Evolutionary conservation across 2,797 vertebrate genomes (phyloP).

Genomic region (Pangasius sanitwongsei): DNA sequence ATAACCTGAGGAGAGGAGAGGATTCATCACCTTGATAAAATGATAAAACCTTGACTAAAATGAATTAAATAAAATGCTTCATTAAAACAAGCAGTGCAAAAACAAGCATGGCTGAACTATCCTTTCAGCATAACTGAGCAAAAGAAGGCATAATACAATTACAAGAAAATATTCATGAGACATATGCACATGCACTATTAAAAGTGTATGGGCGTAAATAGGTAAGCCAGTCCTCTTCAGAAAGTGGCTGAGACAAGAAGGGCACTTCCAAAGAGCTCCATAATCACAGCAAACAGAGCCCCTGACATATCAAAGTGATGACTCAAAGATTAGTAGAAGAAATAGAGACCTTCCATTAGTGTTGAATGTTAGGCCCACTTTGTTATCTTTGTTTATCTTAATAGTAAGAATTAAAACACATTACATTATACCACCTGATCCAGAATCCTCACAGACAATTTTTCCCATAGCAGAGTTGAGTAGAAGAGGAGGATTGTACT

Average conservation of each 20-base stretch:
- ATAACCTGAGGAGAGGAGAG: background rate
- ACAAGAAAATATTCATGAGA: background rate
- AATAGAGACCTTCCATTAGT: slow-evolving; percentile 33
- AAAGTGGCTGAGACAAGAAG: slow-evolving; percentile 18
- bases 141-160: background rate
- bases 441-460: slow-evolving; percentile 3
- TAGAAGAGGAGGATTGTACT: background rate
- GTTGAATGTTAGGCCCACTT: slow-evolving; percentile 10
- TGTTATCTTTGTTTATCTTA: slow-evolving; percentile 35
- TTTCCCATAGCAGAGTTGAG: background rate
- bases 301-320: slow-evolving; percentile 16
- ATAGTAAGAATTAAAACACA: slow-evolving; percentile 32
- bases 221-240: background rate
- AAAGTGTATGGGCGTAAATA: background rate
- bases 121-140: background rate
- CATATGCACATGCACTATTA: background rate
- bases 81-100: background rate
- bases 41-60: background rate
- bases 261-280: slow-evolving; percentile 7
- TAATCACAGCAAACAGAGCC: slow-evolving; percentile 16
- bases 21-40: background rate
- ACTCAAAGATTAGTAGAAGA: slow-evolving; percentile 27
- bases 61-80: background rate
- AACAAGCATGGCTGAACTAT: background rate
- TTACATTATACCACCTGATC: slow-evolving; percentile 22